Percentiles rank a stretch among this genome's conserved stretches.
Evolutionary conservation across 1,140 invertebrate genomes (phyloP).

Genomic region (Andricus grossulariae): DNA sequence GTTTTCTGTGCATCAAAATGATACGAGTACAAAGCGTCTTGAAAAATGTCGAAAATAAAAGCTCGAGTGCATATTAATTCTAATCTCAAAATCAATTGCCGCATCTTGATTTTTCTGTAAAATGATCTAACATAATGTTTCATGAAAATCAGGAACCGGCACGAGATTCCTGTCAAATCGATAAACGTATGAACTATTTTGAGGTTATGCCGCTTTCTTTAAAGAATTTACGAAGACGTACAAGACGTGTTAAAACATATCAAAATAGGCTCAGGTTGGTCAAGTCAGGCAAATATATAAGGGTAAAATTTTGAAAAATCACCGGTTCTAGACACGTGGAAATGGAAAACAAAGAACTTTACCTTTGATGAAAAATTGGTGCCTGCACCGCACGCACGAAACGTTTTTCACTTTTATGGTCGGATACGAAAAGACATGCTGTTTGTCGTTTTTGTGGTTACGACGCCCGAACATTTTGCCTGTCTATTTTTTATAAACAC

Average conservation of each 20-base stretch:
- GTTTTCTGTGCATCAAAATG: too few relatives aligned
- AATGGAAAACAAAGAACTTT: slow-evolving; percentile 36
- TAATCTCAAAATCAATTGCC: too few relatives aligned
- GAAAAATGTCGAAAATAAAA: too few relatives aligned
- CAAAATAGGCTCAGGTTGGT: too few relatives aligned
- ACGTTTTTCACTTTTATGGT: slow-evolving; percentile 47
- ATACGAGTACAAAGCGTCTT: too few relatives aligned
- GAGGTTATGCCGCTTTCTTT: too few relatives aligned
- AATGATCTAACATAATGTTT: background rate
- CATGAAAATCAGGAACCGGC: background rate
- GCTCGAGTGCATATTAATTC: too few relatives aligned
- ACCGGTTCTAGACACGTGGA: background rate
- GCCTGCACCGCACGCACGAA: slow-evolving; percentile 50
- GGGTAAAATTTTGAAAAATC: background rate
- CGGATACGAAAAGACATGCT: slow-evolving; percentile 1
- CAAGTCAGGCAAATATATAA: background rate
- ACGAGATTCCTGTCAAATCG: too few relatives aligned
- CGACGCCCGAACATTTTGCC: slow-evolving; percentile 3
- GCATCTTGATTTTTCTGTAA: too few relatives aligned
- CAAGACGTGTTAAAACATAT: too few relatives aligned
- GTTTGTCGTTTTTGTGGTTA: background rate
- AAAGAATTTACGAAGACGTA: too few relatives aligned
- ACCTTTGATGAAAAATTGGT: slow-evolving; percentile 54
- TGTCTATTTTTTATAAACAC: background rate
- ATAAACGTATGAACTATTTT: too few relatives aligned